Percentiles rank a stretch among this genome's conserved stretches.
These are phyloP conservation scores for Ataeniobius toweri DNA, from an alignment of 2,797 vertebrate genomes.

Conservation along the genomic window DNA sequence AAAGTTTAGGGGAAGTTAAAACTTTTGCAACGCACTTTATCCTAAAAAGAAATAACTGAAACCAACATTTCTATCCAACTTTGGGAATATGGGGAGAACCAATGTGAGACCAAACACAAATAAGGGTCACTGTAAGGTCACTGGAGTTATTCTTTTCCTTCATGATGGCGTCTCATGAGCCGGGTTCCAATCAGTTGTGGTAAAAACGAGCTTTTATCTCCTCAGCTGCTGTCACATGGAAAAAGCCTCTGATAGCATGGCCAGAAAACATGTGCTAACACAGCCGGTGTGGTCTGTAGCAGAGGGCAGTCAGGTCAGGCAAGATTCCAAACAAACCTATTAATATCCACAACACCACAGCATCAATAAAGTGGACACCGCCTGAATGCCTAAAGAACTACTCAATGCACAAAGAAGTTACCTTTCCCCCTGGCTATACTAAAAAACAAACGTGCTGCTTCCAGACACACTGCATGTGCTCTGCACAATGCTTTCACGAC, in stretches of 20 bases:
- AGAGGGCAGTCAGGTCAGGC: constrained; percentile 25
- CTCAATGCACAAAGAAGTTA: constrained; percentile 12
- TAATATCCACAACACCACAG: constrained; percentile 48
- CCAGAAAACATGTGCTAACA: constrained; percentile 28
- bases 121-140: constrained; percentile 20
- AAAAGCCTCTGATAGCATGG: constrained; percentile 48
- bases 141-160: constrained; percentile 1
- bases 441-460: neutral
- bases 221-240: constrained; percentile 25
- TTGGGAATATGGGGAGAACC: neutral
- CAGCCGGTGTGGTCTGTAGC: constrained; percentile 19
- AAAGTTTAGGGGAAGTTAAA: neutral
- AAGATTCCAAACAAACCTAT: constrained; percentile 52
- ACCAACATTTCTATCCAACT: neutral
- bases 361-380: constrained; percentile 50
- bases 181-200: constrained; percentile 20
- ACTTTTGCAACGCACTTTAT: neutral
- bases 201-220: constrained; percentile 49
- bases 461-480: neutral
- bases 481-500: neutral
- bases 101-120: constrained; percentile 7
- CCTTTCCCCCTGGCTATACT: neutral
- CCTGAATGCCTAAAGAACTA: constrained; percentile 52
- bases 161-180: constrained; percentile 15
- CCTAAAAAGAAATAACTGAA: neutral